Base-by-base conservation (phyloP, 2,797 vertebrate genomes). In the Anguilla obscura region DNA sequence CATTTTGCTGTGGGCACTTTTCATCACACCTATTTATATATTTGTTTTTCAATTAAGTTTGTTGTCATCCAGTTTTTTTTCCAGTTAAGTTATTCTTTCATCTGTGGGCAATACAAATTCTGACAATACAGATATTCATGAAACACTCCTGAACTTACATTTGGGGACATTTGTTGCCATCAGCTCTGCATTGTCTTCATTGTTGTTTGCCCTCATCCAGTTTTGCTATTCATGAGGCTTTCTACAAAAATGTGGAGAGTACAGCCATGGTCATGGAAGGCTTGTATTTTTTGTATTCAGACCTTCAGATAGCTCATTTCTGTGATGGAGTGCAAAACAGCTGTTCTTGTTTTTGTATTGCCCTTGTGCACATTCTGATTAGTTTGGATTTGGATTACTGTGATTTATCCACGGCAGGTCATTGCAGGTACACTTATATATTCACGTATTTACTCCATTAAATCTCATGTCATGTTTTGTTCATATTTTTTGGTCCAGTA, bases 291-390 rank as follows among this genome's bases (percentile, higher is more conserved):
- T 27, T 76, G 45, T 48, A 16, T 16, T 85, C 52, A 56, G 33
- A 85, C 40, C 45, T 18, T 36, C 36, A 21, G 16, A 45, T 50
- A n/a, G 45, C 45, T n/a, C 18, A 8, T 82, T 45, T 88, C 52
- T 85, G 66, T 18, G 4, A 12, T 45, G 21, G 48, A 54, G 48
- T 71, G 50, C 30, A 16, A 58, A 87, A 54, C 66, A 86, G 74
- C 85, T 80, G 87, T 30, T 63, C 76, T 52, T 63, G 50, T 87
- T 89, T 85, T 60, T 76, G 14, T 79, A 0, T 87, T 82, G 69
- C 56, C 16, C 66, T 40, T 33, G 14, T 12, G 21, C 24, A 63
- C n/a, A 48, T 45, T 1, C 66, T 87, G 71, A 82, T 86, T 79
- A 82, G 40, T 27, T 50, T 79, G 54, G 85, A n/a, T 66, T 69